Percentiles rank a stretch among this genome's conserved stretches.
Conservation (phyloP, 2,113 vertebrate species). For the Cryptomyrus ogoouensis region DNA sequence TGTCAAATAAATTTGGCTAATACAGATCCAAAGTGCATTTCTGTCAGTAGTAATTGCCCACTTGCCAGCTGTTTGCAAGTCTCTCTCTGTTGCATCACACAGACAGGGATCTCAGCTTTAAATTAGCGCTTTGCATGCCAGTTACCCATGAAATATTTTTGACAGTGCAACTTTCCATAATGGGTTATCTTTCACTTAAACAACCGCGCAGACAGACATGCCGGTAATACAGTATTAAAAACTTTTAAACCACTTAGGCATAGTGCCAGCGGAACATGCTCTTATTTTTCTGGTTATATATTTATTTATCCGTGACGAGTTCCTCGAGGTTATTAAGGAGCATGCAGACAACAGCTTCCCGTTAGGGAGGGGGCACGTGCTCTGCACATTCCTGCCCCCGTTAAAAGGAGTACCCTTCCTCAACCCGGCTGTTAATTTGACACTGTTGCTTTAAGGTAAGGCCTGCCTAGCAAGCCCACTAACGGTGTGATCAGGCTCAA, state of each 20-base stretch:
- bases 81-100: slow-evolving; percentile 39
- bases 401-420: slow-evolving; percentile 35
- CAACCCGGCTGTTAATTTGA: slow-evolving; percentile 62
- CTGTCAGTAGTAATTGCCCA: slow-evolving; percentile 43
- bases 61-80: slow-evolving; percentile 46
- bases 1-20: slow-evolving; percentile 49
- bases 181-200: slow-evolving; percentile 41
- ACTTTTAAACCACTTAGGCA: slow-evolving; percentile 49
- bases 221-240: slow-evolving; percentile 53
- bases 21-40: slow-evolving; percentile 44
- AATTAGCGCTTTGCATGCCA: slow-evolving; percentile 39
- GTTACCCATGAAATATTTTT: slow-evolving; percentile 46
- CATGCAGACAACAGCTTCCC: slow-evolving; percentile 3
- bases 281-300: slow-evolving; percentile 15
- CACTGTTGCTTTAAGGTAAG: slow-evolving; percentile 54
- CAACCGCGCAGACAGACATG: slow-evolving; percentile 38
- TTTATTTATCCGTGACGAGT: slow-evolving; percentile 13
- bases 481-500: slow-evolving; percentile 77
- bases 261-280: neutral
- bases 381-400: slow-evolving; percentile 14
- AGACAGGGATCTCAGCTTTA: slow-evolving; percentile 39
- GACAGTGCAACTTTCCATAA: slow-evolving; percentile 42
- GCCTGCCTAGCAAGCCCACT: slow-evolving; percentile 55
- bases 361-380: neutral
- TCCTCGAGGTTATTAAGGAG: neutral